Evolutionary conservation across 2,888 invertebrate species (phyloP).

Genomic region (Pseudoips prasinana): DNA sequence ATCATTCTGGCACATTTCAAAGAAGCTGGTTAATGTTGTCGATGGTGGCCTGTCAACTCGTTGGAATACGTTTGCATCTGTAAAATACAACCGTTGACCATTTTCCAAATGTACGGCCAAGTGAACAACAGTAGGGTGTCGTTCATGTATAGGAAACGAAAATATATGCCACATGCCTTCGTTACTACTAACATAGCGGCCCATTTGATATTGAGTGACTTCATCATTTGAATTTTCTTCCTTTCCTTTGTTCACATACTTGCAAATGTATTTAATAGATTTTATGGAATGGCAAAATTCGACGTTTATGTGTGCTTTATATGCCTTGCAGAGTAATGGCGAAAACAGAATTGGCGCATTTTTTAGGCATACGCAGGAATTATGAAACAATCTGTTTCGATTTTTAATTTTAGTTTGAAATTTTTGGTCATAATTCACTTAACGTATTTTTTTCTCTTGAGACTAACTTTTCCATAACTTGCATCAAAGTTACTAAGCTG

Average conservation of each 20-base stretch:
- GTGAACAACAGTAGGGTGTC: constrained; percentile 12
- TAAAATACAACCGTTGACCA: constrained; percentile 15
- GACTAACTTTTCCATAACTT: too few relatives aligned
- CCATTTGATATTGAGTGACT: constrained; percentile 9
- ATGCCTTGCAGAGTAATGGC: constrained; percentile 2
- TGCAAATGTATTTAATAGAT: constrained; percentile 23
- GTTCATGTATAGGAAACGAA: constrained; percentile 20
- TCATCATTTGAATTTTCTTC: constrained; percentile 15
- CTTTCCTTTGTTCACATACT: constrained; percentile 19
- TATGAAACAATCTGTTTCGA: too few relatives aligned
- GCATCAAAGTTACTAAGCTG: too few relatives aligned
- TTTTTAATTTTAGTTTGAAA: too few relatives aligned
- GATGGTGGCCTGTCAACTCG: constrained; percentile 5
- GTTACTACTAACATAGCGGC: constrained; percentile 7
- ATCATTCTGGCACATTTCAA: constrained; percentile 18
- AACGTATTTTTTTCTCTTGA: too few relatives aligned
- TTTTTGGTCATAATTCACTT: too few relatives aligned
- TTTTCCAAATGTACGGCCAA: constrained; percentile 11
- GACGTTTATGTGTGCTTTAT: constrained; percentile 5
- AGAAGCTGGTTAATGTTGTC: constrained; percentile 23
- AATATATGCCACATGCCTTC: constrained; percentile 13
- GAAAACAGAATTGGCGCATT: too few relatives aligned
- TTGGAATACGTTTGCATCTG: constrained; percentile 5
- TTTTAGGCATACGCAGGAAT: too few relatives aligned
- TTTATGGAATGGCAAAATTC: constrained; percentile 16